Percentiles rank a stretch among this genome's conserved stretches.
These are phyloP conservation scores for Tetramorium parvispinum DNA, from an alignment of 1,140 invertebrate species.

Conservation along the genomic window DNA sequence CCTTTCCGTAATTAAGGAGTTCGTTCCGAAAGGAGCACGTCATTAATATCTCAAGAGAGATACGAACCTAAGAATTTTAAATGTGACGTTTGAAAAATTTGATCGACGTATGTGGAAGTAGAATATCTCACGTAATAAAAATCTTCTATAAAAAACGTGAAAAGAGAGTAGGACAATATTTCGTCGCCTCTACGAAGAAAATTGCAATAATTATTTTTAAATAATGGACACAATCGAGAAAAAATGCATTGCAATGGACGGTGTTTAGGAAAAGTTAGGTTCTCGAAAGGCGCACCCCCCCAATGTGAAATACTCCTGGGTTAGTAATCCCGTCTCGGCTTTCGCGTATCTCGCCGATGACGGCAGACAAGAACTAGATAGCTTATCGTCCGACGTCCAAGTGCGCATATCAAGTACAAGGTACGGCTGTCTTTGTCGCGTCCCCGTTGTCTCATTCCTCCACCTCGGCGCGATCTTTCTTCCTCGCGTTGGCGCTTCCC, in stretches of 20 bases:
- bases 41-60: slow-evolving; percentile 25
- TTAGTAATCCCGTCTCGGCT: slow-evolving; percentile 79
- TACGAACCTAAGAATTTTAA: neutral
- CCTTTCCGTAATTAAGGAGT: slow-evolving; percentile 42
- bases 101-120: neutral
- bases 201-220: neutral
- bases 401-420: slow-evolving; percentile 77
- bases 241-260: neutral
- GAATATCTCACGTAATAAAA: neutral
- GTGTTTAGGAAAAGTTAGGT: neutral
- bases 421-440: slow-evolving; percentile 32
- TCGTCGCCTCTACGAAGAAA: neutral
- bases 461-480: slow-evolving; percentile 56
- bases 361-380: slow-evolving; percentile 78
- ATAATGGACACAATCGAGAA: neutral
- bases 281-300: neutral
- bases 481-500: slow-evolving; percentile 9
- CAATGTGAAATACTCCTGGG: neutral
- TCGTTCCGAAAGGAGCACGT: neutral
- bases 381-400: slow-evolving; percentile 76
- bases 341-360: slow-evolving; percentile 79
- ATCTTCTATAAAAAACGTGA: neutral
- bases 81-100: neutral
- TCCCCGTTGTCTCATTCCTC: slow-evolving; percentile 46
- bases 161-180: neutral